Evolutionary conservation across 2,797 vertebrate species (phyloP).

Genomic region (Alfaro cultratus): DNA sequence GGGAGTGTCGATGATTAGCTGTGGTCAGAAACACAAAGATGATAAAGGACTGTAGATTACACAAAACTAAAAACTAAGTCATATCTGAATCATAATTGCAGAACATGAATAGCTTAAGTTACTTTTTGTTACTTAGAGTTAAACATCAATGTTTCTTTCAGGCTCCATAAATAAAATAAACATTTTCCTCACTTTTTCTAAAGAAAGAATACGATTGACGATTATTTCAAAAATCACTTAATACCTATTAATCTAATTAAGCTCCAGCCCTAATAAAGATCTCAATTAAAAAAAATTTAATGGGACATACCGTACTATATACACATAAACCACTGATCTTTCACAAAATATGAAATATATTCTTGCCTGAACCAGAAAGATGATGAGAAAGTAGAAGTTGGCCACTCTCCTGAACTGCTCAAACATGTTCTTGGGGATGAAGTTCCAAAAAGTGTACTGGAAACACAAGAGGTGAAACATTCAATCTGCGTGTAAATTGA

Average conservation of each 20-base stretch:
- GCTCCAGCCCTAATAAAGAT: not conserved
- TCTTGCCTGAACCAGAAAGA: slow-evolving; percentile 98
- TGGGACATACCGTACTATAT: not conserved
- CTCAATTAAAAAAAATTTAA: not conserved
- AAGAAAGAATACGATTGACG: too few species aligned
- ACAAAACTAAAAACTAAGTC: not conserved
- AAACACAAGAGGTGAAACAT: slow-evolving; percentile 11
- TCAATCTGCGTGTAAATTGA: not conserved
- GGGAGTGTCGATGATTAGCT: slow-evolving; percentile 98
- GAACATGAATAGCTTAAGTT: not conserved
- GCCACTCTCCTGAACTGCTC: slow-evolving; percentile 98
- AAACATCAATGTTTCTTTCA: not conserved
- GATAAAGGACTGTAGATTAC: not conserved
- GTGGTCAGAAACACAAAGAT: slow-evolving; percentile 32
- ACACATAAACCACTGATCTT: not conserved
- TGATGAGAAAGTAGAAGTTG: slow-evolving; percentile 99
- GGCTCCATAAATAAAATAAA: not conserved
- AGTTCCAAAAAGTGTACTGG: slow-evolving; percentile 99
- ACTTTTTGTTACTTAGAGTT: not conserved
- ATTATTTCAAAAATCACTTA: too few species aligned
- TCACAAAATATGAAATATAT: not conserved
- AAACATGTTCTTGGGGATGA: slow-evolving; percentile 97
- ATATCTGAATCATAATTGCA: not conserved
- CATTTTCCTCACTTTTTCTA: not conserved
- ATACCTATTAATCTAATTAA: too few species aligned